phyloP scores from a whole-genome alignment of 2,113 vertebrate species.

The Gnathonemus longibarbis region DNA sequence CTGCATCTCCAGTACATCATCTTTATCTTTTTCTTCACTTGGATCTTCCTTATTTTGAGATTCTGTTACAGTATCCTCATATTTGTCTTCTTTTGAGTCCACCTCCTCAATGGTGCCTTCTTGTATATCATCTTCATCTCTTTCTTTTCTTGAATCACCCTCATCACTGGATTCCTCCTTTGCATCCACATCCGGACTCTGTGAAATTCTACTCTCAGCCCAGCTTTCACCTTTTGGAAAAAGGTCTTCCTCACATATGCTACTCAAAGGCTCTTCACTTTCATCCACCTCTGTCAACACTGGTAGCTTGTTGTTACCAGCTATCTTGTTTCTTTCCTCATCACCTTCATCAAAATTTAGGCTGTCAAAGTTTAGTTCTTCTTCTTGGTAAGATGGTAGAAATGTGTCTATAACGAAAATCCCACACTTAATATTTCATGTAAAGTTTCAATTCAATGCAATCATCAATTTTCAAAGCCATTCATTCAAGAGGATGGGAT shows the following conservation, averaged over 20 bases:
- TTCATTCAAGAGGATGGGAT: not conserved
- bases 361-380: slow-evolving; percentile 52
- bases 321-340: slow-evolving; percentile 9
- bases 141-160: slow-evolving; percentile 6
- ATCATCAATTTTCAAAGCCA: not conserved
- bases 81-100: not conserved
- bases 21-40: slow-evolving; percentile 29
- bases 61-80: not conserved
- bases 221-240: slow-evolving; percentile 24
- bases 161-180: not conserved
- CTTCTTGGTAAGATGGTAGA: slow-evolving; percentile 32
- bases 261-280: not conserved
- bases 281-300: slow-evolving; percentile 21
- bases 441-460: not conserved
- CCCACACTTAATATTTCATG: not conserved
- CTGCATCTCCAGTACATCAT: not conserved
- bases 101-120: slow-evolving; percentile 19
- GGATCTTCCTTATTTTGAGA: slow-evolving; percentile 7
- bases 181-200: not conserved
- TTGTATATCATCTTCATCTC: slow-evolving; percentile 27
- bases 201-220: not conserved
- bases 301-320: slow-evolving; percentile 6
- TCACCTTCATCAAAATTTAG: slow-evolving; percentile 37
- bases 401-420: slow-evolving; percentile 36
- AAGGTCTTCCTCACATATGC: not conserved